Base-by-base conservation (phyloP, 2,113 vertebrate genomes). In the Bombycilla garrulus region DNA sequence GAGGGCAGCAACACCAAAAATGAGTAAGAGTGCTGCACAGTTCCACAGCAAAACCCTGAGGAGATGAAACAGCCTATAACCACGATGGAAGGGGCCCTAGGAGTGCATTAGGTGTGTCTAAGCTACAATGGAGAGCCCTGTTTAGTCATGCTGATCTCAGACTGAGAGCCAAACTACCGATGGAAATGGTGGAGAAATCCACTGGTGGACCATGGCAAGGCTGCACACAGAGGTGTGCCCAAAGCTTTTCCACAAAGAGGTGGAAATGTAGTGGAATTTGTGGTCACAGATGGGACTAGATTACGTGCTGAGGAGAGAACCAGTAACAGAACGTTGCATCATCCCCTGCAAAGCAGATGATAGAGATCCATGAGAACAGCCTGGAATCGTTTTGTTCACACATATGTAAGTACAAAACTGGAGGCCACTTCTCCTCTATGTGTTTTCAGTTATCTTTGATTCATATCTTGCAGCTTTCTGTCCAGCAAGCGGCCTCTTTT, bases 361-460 rank as follows among this genome's bases (percentile, higher is more conserved):
- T 1, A 8, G 54, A 11, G 5, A 67, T 77, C 23, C 35, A 65
- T 47, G 53, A 60, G 72, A 81, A 1, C 23, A 70, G 25, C 74
- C 76, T 16, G 15, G 40, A 79, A 78, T 69, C 1, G 65, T 57
- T 88, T 61, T 69, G 19, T 71, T 89, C 81, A 57, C n/a, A 65
- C 21, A 20, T 5, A 5, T 2, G 5, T 44, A 47, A 57, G 57
- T n/a, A 76, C 40, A 87, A 57, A 62, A 69, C 25, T 51, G 29
- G 56, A 51, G 14, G 29, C 13, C 3, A 2, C 22, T 89, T 53
- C 71, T 71, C 33, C 29, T 80, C 38, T 50, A 4, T 40, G 44
- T 57, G 25, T 57, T 72, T 85, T 77, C 78, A 38, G 79, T 90
- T 91, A 38, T 80, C 74, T 87, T 90, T 73, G 66, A 70, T 57